These are phyloP conservation scores for Platycercus adscitus DNA, from an alignment of 2,113 vertebrate species.

Conservation along the genomic window DNA sequence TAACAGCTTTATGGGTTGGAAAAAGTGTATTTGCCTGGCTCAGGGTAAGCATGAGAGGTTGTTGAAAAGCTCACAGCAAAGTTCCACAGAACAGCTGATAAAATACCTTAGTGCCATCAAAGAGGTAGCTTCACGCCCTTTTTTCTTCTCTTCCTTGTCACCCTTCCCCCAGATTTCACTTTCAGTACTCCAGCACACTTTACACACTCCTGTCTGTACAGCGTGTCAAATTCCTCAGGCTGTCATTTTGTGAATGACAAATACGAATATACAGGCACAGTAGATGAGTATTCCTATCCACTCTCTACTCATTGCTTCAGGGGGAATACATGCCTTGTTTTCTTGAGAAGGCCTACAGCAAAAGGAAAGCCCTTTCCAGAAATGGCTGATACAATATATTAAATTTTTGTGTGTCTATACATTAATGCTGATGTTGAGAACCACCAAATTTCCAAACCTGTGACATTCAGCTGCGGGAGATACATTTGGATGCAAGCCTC, in stretches of 20 bases:
- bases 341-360: not conserved
- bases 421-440: not conserved
- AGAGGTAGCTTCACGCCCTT: not conserved
- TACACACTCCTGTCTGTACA: not conserved
- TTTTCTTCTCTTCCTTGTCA: not conserved
- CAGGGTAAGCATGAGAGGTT: not conserved
- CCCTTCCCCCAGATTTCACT: not conserved
- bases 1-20: not conserved
- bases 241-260: not conserved
- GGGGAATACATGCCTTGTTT: not conserved
- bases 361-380: not conserved
- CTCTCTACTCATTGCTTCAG: not conserved
- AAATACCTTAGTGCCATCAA: not conserved
- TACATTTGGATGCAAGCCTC: not conserved
- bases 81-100: not conserved
- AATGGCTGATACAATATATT: not conserved
- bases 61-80: not conserved
- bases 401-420: not conserved
- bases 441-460: not conserved
- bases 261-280: not conserved
- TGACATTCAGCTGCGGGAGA: not conserved
- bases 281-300: not conserved
- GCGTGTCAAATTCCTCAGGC: not conserved
- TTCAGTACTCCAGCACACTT: not conserved
- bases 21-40: not conserved